Evolutionary conservation across 1,140 invertebrate species (phyloP), one percentile per base, ranked within the genome.

Genomic region (Microplitis mediator): DNA sequence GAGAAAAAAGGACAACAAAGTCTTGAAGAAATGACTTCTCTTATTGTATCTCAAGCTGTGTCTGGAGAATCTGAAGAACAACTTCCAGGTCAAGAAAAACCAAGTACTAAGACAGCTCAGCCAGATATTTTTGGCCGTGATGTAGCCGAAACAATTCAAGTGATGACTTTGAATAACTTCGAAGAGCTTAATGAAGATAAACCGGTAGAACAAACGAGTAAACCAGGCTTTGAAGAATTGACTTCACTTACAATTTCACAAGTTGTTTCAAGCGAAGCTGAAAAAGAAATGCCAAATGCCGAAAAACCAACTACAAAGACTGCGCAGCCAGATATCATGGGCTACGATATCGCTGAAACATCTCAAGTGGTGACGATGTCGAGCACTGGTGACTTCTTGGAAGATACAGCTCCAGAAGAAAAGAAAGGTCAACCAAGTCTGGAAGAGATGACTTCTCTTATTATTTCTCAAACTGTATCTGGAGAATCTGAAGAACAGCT

Each of bases 131-230:
- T 62, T 13, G 74, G 83, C 73, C 80, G 75, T 76, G 76, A 81
- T 68, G 72, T 81, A 54, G 80, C 82, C 3, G 78, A 85, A 78
- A 81, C 77, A 23, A 76, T 58, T 63, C 79, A 84, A 81, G 69
- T 82, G 60, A 54, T 83, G 72, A 72, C 78, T 3, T 75, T 85
- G 54, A 76, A 68, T 3, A 80, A 62, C 60, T 56, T 74, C 1
- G 69, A 78, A 64, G 75, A 82, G 63, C 16, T 84, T 8, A 34
- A 11, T 9, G 71, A 80, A 66, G 8, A 68, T 0, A 13, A 52
- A 60, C 81, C 84, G 0, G 77, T 81, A 58, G 64, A 72, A 45
- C 78, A 80, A 52, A 80, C 69, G 69, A 79, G 81, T 5, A 74
- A 77, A 62, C 65, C 74, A 5, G 73, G 78, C 62, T 60, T 83